Conservation (phyloP, 2,113 vertebrate species). For the Sorex fumeus region DNA sequence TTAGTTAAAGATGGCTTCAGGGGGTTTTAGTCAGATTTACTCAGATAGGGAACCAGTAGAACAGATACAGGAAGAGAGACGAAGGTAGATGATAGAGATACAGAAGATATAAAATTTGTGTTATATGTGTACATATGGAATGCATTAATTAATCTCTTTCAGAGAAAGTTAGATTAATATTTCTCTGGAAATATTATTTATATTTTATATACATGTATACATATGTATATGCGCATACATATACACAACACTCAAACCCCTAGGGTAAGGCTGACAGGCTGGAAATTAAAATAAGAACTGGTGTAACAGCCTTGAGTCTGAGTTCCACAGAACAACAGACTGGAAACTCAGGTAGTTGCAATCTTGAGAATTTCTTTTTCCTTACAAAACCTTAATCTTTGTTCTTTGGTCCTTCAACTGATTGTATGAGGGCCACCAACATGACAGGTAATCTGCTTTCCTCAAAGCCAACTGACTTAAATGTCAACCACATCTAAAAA, state of each 20-base stretch:
- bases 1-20: not conserved
- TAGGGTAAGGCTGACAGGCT: not conserved
- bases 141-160: too few relatives aligned
- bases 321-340: constrained; percentile 5
- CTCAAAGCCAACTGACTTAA: constrained; percentile 28
- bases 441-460: constrained; percentile 8
- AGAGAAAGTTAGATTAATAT: too few relatives aligned
- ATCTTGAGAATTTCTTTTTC: constrained; percentile 15
- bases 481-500: constrained; percentile 25
- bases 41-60: not conserved
- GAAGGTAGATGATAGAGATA: not conserved
- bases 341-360: not conserved
- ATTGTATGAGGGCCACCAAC: not conserved
- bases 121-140: not conserved
- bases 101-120: not conserved
- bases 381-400: constrained; percentile 34
- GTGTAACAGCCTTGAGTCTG: not conserved
- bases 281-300: constrained; percentile 2
- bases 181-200: too few relatives aligned
- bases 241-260: not conserved
- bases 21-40: not conserved
- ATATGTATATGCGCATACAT: not conserved
- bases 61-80: not conserved
- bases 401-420: not conserved
- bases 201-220: not conserved